phyloP scores from a whole-genome alignment of 2,888 invertebrate genomes.

The Luffia ferchaultella region DNA sequence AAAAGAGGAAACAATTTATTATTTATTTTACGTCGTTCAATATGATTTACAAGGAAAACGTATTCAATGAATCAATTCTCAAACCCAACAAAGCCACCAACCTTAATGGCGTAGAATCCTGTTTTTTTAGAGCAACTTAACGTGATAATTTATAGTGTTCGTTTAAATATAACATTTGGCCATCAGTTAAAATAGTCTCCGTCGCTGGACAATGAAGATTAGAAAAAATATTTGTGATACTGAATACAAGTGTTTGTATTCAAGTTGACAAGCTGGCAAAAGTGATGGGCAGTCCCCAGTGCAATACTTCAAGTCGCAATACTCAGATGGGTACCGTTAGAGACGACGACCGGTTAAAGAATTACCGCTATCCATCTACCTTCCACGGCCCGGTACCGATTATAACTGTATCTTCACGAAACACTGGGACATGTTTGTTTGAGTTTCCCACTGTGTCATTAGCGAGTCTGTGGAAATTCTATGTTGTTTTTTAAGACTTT shows the following conservation, averaged over 20 bases:
- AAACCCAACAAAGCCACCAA: no score
- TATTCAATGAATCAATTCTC: background rate
- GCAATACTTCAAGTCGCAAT: background rate
- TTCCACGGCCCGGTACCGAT: constrained; percentile 40
- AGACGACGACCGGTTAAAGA: constrained; percentile 19
- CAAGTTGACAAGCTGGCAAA: no score
- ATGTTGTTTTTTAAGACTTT: background rate
- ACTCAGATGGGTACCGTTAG: background rate
- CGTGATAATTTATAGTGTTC: no score
- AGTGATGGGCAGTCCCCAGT: background rate
- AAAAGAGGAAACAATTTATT: background rate
- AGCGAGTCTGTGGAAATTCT: background rate
- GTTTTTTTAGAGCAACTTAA: no score
- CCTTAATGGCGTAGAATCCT: no score
- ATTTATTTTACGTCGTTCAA: background rate
- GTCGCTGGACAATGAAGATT: no score
- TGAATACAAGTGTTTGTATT: no score
- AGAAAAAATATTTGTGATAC: no score
- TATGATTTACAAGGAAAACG: background rate
- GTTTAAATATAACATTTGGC: no score
- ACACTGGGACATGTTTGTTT: constrained; percentile 24
- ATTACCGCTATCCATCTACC: constrained; percentile 45
- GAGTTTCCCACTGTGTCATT: constrained; percentile 6
- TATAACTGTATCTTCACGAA: constrained; percentile 45
- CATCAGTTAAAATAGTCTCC: no score